Evolutionary conservation across 2,113 vertebrate genomes (phyloP), one percentile per base, ranked within the genome.

Genomic region (Carassius carassius): DNA sequence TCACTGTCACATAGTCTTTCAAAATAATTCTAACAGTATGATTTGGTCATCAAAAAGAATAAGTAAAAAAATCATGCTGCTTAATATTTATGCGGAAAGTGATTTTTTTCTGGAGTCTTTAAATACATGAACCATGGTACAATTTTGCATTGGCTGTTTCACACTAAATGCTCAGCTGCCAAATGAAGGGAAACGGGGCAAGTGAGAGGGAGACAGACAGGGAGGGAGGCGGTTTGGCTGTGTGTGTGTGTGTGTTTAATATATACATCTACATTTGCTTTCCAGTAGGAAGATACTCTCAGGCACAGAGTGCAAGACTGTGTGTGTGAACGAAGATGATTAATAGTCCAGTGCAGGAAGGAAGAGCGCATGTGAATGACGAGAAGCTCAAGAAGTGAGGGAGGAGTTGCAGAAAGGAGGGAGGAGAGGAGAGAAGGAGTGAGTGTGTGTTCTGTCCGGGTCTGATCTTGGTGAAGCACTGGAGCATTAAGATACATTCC

Each of bases 261-360:
- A 82, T 87, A 73, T 85, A 25, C 73, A 81, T 73, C 89, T 90
- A 90, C 91, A 91, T 88, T 89, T 88, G 89, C 90, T 91, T 92
- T 90, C 90, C 90, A 83, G 86, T 86, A 85, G 65, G 35, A 67
- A 84, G 82, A 74, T 70, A 32, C 77, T 84, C 67, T 12, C n/a
- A 13, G 44, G 49, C 83, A 54, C 75, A 44, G 11, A 51, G 37
- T 51, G 47, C 23, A 62, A n/a, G 47, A 63, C 62, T 63, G 29
- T 23, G 73, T 76, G 72, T 84, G 62, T 29, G 76, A 73, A 35
- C 6, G 32, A 16, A 69, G 65, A 86, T 74, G 77, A 77, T 79
- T 63, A 83, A 85, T 81, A 77, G 41, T 0, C 1, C 84, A 77
- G 54, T 44, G 51, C 5, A 76, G 58, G 58, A 47, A 82, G 58